Evolutionary conservation across 2,888 invertebrate genomes (phyloP), one percentile per base, ranked within the genome.

Genomic region (Slavum lentiscoides): DNA sequence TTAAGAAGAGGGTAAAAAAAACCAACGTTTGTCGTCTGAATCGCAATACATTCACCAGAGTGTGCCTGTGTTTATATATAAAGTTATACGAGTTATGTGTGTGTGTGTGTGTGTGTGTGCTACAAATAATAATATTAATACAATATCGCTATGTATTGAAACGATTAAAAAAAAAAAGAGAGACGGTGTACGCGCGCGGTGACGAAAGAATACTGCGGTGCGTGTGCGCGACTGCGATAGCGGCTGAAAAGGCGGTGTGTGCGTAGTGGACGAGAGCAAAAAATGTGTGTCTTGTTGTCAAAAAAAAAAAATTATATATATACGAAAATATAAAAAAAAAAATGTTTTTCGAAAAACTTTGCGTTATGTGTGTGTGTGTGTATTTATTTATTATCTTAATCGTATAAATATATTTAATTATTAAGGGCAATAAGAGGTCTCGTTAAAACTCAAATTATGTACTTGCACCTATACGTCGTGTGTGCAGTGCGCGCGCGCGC

Each of bases 281-380:
- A 17, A 9, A 7, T 11, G 23, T 15, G 17, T 11, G 53, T 15
- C 23, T 19, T 7, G 53, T 68, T 68, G 17, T 53, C 23, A 53
- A 23, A 9, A 11, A 68, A 15, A 2, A 77, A 69, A 53, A 77
- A 69, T 77, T n/a, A n/a, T n/a, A n/a, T n/a, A n/a, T n/a, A n/a
- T n/a, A 70, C 37, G 30, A 13, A 69, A 77, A 77, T 77, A 70
- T 62, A 43, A 61, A 49, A 74, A 61, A 23, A 74, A 17, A 70
- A 58, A 15, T 19, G 19, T 59, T 76, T 76, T 67, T 53, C 61
- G 30, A 43, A 23, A n/a, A 69, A 77, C 74, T 23, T 1, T 37
- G 19, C 8, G n/a, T n/a, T 30, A 30, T 53, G 8, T 49, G 9
- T 30, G 30, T 7, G 30, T 58, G 43, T 64, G 15, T 58, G 1